These are phyloP conservation scores for Cylloceria caligata DNA, from an alignment of 2,888 invertebrate species.

Conservation along the genomic window DNA sequence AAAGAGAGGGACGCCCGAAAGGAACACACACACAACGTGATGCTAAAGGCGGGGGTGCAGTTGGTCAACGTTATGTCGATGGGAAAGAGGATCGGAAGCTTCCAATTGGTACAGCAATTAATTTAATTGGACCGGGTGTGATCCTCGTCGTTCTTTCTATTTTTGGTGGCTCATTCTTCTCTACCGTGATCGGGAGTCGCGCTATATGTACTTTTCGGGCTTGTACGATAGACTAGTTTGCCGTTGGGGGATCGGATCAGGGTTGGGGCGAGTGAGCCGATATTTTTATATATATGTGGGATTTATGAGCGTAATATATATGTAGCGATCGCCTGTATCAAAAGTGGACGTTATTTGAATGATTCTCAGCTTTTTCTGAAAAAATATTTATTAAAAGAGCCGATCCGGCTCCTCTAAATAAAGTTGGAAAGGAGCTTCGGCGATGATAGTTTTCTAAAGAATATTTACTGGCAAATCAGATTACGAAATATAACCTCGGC, in stretches of 20 bases:
- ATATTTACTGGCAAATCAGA: no score
- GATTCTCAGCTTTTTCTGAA: no score
- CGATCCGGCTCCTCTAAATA: no score
- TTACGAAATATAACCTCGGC: no score
- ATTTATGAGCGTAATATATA: no score
- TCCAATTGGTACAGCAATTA: conserved; percentile 70
- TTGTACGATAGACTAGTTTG: conserved; percentile 5
- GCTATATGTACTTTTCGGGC: background rate
- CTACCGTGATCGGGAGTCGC: conserved; percentile 1
- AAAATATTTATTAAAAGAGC: no score
- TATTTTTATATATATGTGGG: background rate
- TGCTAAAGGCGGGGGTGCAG: conserved; percentile 2
- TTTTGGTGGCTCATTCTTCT: conserved; percentile 34
- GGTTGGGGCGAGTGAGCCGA: background rate
- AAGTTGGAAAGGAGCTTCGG: no score
- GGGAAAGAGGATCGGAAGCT: conserved; percentile 52
- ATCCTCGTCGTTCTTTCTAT: conserved; percentile 37
- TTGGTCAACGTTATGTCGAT: no score
- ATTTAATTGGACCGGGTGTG: conserved; percentile 68
- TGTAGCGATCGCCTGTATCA: no score
- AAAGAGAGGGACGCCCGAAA: conserved; percentile 11
- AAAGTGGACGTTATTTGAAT: no score
- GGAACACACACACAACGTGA: conserved; percentile 27
- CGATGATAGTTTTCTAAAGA: no score
- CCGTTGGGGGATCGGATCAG: background rate